Percentiles rank a stretch among this genome's conserved stretches.
These are phyloP conservation scores for Eueremaeus valkanovi DNA, from an alignment of 2,888 invertebrate species.

Conservation along the genomic window DNA sequence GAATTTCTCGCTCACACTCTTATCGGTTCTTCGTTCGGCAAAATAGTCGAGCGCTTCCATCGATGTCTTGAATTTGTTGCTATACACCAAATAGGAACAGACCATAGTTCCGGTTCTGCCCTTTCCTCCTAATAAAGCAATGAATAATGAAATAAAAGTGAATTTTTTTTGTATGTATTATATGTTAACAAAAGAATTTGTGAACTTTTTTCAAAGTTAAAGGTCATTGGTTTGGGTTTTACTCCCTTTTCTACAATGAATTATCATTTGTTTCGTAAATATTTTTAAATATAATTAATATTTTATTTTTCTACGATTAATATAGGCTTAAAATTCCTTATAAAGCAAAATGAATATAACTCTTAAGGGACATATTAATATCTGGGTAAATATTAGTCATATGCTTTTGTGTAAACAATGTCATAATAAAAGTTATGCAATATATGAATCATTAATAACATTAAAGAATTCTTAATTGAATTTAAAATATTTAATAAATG, in stretches of 20 bases:
- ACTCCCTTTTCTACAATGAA: not conserved
- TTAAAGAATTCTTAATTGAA: too few species aligned
- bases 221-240: not conserved
- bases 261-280: too few species aligned
- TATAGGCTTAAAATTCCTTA: too few species aligned
- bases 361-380: too few species aligned
- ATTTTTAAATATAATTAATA: too few species aligned
- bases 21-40: slow-evolving; percentile 56
- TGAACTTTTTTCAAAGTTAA: not conserved
- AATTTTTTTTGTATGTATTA: not conserved
- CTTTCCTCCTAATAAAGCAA: slow-evolving; percentile 53
- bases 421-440: too few species aligned
- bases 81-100: slow-evolving; percentile 56
- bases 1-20: slow-evolving; percentile 54
- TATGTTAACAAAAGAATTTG: slow-evolving; percentile 4
- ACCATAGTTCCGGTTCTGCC: slow-evolving; percentile 58
- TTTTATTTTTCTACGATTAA: too few species aligned
- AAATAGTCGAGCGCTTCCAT: slow-evolving; percentile 55
- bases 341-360: too few species aligned
- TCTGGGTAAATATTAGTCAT: too few species aligned
- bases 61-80: slow-evolving; percentile 55
- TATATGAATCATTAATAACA: too few species aligned
- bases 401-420: too few species aligned
- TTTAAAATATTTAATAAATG: too few species aligned
- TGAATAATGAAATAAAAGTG: not conserved